Evolutionary conservation across 2,888 invertebrate species (phyloP).

Genomic region (Anagyrus pseudococci): DNA sequence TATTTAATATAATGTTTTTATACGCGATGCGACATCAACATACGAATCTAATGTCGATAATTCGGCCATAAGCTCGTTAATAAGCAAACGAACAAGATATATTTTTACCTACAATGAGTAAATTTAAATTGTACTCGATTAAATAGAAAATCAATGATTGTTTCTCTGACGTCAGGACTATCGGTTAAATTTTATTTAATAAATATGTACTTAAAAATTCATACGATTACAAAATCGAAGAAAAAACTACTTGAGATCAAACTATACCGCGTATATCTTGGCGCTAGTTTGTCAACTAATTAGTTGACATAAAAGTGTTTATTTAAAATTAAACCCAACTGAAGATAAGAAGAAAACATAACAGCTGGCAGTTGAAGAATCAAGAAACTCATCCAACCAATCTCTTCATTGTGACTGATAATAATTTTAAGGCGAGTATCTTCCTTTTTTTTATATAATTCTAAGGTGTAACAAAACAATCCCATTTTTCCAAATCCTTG

Average conservation of each 20-base stretch:
- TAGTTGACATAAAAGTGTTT: conserved; percentile 27
- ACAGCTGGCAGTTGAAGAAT: conserved; percentile 23
- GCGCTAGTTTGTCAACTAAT: conserved; percentile 22
- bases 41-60: conserved; percentile 24
- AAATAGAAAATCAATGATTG: conserved; percentile 25
- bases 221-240: conserved; percentile 8
- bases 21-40: conserved; percentile 36
- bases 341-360: conserved; percentile 25
- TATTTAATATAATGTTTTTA: conserved; percentile 25
- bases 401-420: conserved; percentile 2
- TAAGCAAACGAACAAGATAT: conserved; percentile 13
- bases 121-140: conserved; percentile 26
- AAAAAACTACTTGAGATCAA: conserved; percentile 28
- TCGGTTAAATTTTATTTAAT: conserved; percentile 20
- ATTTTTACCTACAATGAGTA: conserved; percentile 16
- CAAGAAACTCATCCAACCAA: not conserved
- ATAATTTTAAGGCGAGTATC: conserved; percentile 41
- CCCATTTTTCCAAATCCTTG: conserved; percentile 13
- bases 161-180: conserved; percentile 40
- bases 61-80: conserved; percentile 17
- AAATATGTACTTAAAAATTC: not conserved
- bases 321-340: conserved; percentile 13
- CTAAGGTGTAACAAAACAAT: conserved; percentile 23
- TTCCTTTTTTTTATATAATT: conserved; percentile 26
- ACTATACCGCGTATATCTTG: conserved; percentile 40